A percentile compares a stretch with the other conserved stretches of the same genome.
phyloP scores from a whole-genome alignment of 2,888 invertebrate species.

The Cataglyphis albicans region DNA sequence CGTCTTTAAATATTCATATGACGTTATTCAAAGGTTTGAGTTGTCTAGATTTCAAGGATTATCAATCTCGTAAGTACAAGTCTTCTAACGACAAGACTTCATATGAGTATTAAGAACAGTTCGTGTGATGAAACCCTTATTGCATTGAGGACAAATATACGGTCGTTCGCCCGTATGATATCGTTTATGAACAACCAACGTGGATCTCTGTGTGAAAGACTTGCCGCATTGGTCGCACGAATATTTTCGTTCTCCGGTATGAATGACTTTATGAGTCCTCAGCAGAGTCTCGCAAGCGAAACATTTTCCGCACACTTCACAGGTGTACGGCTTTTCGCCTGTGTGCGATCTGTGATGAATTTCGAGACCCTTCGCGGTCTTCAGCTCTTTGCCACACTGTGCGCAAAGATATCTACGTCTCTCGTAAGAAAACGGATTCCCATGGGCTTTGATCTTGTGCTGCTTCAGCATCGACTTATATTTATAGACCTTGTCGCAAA shows the following conservation, averaged over 20 bases:
- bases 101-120: conserved; percentile 88
- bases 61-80: neutral
- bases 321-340: conserved; percentile 81
- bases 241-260: conserved; percentile 87
- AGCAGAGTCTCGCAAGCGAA: conserved; percentile 84
- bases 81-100: conserved; percentile 78
- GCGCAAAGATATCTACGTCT: conserved; percentile 79
- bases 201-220: conserved; percentile 88
- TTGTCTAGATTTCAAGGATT: neutral
- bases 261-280: conserved; percentile 87
- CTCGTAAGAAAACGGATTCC: conserved; percentile 69
- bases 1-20: neutral
- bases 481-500: conserved; percentile 76
- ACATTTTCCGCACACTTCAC: conserved; percentile 80
- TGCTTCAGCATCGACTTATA: conserved; percentile 79
- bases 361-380: conserved; percentile 81
- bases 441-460: conserved; percentile 77
- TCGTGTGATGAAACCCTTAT: conserved; percentile 88
- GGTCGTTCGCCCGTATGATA: conserved; percentile 88
- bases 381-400: conserved; percentile 80
- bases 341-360: conserved; percentile 82
- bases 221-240: conserved; percentile 88
- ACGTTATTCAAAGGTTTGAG: neutral
- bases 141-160: conserved; percentile 88
- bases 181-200: conserved; percentile 87